phyloP scores from a whole-genome alignment of 2,888 invertebrate genomes.

The Marasmarcha lunaedactyla region DNA sequence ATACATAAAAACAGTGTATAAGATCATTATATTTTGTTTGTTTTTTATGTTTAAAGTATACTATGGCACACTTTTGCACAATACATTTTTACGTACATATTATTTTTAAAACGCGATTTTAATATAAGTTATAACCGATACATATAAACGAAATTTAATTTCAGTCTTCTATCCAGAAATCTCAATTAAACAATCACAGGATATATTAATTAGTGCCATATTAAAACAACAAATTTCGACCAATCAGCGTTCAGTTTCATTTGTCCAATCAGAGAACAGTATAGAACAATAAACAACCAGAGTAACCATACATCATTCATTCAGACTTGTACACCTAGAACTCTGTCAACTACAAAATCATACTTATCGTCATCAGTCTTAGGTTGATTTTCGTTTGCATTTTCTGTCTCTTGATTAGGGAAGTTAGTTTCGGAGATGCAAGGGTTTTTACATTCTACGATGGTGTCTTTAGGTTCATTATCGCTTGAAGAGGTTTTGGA shows the following conservation, averaged over 20 bases:
- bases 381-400: conserved; percentile 19
- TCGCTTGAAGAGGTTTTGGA: conserved; percentile 2
- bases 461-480: conserved; percentile 12
- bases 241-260: not conserved
- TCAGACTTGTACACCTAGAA: conserved; percentile 85
- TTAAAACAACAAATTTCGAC: conserved; percentile 7
- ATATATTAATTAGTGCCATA: conserved; percentile 39
- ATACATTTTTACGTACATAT: conserved; percentile 14
- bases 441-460: conserved; percentile 52
- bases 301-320: not conserved
- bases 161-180: conserved; percentile 66
- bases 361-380: conserved; percentile 73
- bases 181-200: conserved; percentile 57
- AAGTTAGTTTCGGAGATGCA: conserved; percentile 19
- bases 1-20: conserved; percentile 3
- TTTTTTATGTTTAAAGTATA: conserved; percentile 29
- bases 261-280: too few species aligned
- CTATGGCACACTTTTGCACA: conserved; percentile 59
- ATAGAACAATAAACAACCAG: too few species aligned
- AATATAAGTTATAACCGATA: conserved; percentile 19
- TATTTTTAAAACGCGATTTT: conserved; percentile 26
- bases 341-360: conserved; percentile 86
- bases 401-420: conserved; percentile 42
- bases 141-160: conserved; percentile 22
- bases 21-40: conserved; percentile 10